These are phyloP conservation scores for Myocastor coypus DNA, from an alignment of 2,113 vertebrate genomes.

Conservation along the genomic window DNA sequence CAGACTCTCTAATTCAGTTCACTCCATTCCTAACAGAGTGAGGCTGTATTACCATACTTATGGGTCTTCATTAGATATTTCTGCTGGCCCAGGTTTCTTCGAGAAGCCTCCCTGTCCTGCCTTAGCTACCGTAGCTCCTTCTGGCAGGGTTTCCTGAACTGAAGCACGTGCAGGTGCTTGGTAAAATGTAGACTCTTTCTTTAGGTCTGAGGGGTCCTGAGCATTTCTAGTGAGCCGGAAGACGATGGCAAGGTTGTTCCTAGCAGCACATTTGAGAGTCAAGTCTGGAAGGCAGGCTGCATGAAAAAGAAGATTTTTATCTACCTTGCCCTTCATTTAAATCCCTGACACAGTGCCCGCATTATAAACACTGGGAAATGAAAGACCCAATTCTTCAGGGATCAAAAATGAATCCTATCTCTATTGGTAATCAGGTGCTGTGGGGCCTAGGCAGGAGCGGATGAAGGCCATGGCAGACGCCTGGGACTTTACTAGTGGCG, in stretches of 20 bases:
- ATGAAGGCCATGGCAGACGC: background rate
- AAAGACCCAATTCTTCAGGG: background rate
- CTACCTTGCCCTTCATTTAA: background rate
- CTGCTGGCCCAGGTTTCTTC: background rate
- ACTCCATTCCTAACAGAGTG: background rate
- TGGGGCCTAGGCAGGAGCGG: background rate
- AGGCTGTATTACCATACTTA: background rate
- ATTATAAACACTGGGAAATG: background rate
- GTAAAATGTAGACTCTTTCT: background rate
- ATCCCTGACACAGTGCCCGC: background rate
- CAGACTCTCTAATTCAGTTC: background rate
- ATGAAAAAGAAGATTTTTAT: background rate
- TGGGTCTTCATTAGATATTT: background rate
- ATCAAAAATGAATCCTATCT: background rate
- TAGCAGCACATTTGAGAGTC: background rate
- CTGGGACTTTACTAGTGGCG: background rate
- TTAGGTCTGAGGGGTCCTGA: background rate
- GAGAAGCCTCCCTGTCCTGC: accelerated
- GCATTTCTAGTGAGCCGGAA: background rate
- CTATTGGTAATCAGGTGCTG: background rate
- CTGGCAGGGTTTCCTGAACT: background rate
- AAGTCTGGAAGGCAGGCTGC: background rate
- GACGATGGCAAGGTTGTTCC: background rate
- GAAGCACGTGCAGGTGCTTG: background rate
- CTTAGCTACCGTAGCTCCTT: background rate